Base-by-base conservation (phyloP, 2,113 vertebrate species). In the Campylomormyrus tamandua region DNA sequence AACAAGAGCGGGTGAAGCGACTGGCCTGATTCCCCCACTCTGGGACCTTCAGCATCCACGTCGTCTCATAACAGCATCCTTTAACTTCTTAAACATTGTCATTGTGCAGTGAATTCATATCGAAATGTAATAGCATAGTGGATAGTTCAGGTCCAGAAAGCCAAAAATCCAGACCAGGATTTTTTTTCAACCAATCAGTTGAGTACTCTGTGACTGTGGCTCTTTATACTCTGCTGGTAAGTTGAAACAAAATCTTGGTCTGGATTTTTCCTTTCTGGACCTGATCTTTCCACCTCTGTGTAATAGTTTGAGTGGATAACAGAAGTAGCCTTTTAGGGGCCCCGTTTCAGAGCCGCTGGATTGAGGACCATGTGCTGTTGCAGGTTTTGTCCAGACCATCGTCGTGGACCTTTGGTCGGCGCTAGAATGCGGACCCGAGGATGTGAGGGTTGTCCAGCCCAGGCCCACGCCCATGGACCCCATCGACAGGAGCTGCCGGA, bases 401-500 rank as follows among this genome's bases (percentile, higher is more conserved):
- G 92, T 98, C 88, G 92, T 96, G 84, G 97, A 98, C 89, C 92
- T 99, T 70, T 99, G 98, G 98, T 93, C 96, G 35, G 94, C 93
- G 84, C 92, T 99, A 90, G 98, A 99, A 90, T 98, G 96, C 91
- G 97, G 97, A 93, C 95, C 95, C 91, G 98, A 99, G 83, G 97
- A 99, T 50, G 90, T 96, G 17, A 96, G 96, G 62, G 95, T 97
- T 90, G 96, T 93, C 27, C 94, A 96, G 46, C 98, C 98, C 15
- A 97, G 93, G 91, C 93, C 96, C 48, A 97, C 95, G 45, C 96
- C 98, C 56, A 96, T 98, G 95, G 98, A 99, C 89, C 96, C 98
- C 89, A 97, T 98, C 90, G 98, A 99, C 93, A 95, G 94, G 92
- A 97, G 95, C 91, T 99, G 97, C 94, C 95, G 97, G n/a, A 98